Base-by-base conservation (phyloP, 2,113 vertebrate genomes). In the Edolisoma coerulescens region DNA sequence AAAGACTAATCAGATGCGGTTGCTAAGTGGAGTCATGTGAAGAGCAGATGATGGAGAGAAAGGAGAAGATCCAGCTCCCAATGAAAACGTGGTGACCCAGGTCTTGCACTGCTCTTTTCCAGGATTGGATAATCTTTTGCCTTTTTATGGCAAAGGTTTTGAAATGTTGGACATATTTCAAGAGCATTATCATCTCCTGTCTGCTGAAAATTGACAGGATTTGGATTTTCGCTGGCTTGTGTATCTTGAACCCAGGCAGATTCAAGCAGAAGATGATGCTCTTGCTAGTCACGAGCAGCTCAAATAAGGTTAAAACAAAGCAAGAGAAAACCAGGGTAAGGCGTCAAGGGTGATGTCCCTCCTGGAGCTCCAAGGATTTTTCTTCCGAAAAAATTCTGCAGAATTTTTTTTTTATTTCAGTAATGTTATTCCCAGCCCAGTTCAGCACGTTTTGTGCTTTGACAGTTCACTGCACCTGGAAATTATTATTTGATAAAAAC, bases 381-480 rank as follows among this genome's bases (percentile, higher is more conserved):
- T n/a, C n/a, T n/a, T n/a, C n/a, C n/a, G n/a, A n/a, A n/a, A n/a
- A n/a, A n/a, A n/a, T n/a, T n/a, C n/a, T n/a, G 73, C 68, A 78
- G 23, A 22, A 15, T 52, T 77, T 93, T 94, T 90, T 65, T 16
- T 61, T 90, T 68, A 83, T 93, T 90, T 92, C 85, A 94, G 75
- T 78, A 79, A 33, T 54, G 75, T 50, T 94, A 65, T 80, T 90
- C 87, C 67, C 94, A 84, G 39, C n/a, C 45, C 33, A 24, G 54
- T 61, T 65, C 92, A 88, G 71, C 73, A 67, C 79, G 89, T 86
- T 79, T 88, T 93, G 90, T 90, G 59, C 75, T 94, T 90, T 93
- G 95, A 93, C 94, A 95, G 79, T 56, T 95, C 56, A 14, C 63
- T 84, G 92, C 94, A 95, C 86, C 92, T 92, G 92, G 90, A 95